phyloP scores from a whole-genome alignment of 2,888 invertebrate species.

The Cinara cedri region DNA sequence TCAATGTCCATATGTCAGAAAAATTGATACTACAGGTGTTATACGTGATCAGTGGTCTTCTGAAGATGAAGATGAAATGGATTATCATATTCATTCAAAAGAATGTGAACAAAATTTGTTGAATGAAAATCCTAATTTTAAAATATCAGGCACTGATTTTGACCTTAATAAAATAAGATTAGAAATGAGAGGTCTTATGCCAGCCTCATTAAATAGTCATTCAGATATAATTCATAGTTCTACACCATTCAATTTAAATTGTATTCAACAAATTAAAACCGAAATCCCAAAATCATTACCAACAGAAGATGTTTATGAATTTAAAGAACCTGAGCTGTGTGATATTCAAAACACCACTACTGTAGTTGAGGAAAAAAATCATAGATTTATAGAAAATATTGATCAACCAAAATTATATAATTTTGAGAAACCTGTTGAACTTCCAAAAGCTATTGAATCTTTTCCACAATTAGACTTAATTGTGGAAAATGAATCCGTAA shows the following conservation, averaged over 20 bases:
- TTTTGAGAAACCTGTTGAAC: background rate
- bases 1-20: too few relatives aligned
- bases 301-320: constrained; percentile 78
- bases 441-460: background rate
- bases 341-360: constrained; percentile 67
- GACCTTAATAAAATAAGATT: constrained; percentile 45
- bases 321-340: constrained; percentile 87
- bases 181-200: constrained; percentile 35
- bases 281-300: constrained; percentile 10
- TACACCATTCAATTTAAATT: background rate
- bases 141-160: constrained; percentile 47
- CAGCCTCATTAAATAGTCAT: background rate
- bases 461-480: background rate
- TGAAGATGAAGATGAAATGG: background rate
- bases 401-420: constrained; percentile 14
- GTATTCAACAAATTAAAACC: constrained; percentile 11
- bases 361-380: constrained; percentile 47
- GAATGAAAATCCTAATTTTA: constrained; percentile 1
- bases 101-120: background rate
- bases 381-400: constrained; percentile 35
- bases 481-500: background rate
- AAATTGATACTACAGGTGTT: background rate
- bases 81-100: background rate
- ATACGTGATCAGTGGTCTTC: background rate
- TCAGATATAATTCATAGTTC: background rate